phyloP scores from a whole-genome alignment of 2,888 invertebrate species.

The Drosophila eohydei region DNA sequence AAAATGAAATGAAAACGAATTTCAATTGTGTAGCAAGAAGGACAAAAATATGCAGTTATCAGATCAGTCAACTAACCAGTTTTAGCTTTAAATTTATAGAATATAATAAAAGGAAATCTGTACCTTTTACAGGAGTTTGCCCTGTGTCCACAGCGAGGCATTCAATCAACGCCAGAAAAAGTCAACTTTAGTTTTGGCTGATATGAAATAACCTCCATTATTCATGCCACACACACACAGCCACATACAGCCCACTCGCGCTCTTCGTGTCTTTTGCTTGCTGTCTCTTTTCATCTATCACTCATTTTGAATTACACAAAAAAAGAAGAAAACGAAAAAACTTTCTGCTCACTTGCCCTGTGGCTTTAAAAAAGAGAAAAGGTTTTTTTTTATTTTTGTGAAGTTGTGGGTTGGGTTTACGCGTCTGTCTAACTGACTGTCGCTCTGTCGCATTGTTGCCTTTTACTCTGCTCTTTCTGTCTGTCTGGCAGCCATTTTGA shows the following conservation, averaged over 20 bases:
- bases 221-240: conserved; percentile 33
- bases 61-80: neutral
- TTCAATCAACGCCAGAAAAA: conserved; percentile 60
- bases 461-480: conserved; percentile 51
- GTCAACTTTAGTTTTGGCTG: conserved; percentile 61
- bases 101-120: conserved; percentile 13
- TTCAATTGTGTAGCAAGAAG: conserved; percentile 14
- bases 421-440: conserved; percentile 30
- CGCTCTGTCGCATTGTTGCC: conserved; percentile 59
- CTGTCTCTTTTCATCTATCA: conserved; percentile 35
- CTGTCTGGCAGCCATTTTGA: conserved; percentile 56
- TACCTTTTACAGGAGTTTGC: neutral
- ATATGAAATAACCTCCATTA: conserved; percentile 57
- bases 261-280: neutral
- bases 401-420: neutral
- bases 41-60: neutral
- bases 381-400: conserved; percentile 34
- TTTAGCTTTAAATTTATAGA: conserved; percentile 4
- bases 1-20: conserved; percentile 32
- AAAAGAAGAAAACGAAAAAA: conserved; percentile 15
- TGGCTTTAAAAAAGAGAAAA: conserved; percentile 64
- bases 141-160: conserved; percentile 19
- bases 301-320: conserved; percentile 36
- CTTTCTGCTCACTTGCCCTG: conserved; percentile 65
- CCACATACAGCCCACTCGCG: too few relatives aligned